Base-by-base conservation (phyloP, 2,797 vertebrate species). In the Eutrigla gurnardus region DNA sequence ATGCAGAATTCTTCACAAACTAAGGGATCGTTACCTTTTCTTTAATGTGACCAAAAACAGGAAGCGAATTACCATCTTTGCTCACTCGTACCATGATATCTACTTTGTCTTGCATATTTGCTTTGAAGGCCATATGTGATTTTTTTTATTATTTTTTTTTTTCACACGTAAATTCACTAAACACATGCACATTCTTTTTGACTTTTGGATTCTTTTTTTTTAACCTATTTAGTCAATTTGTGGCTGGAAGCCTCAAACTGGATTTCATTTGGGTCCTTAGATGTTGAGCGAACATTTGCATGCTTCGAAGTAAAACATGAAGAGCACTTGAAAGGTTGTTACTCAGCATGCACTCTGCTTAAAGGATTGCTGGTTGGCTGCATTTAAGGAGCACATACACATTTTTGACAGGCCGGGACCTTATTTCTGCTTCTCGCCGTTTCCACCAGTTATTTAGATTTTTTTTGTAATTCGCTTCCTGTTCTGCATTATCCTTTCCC, bases 31-130 rank as follows among this genome's bases (percentile, higher is more conserved):
- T 50, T 17, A 73, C 74, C 50, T 78, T 70, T 68, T 25, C 25
- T 25, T 75, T 71, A 79, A 73, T 84, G 81, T 83, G 92, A 93
- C 90, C 89, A 90, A 91, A 91, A 88, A 87, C 90, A 88, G 91
- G 89, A 88, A 92, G 88, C 81, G 45, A 93, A 89, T 93, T 87
- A 85, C 87, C 61, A 7, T 55, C 4, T 11, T 8, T 68, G 71
- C 67, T 14, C 25, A 69, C 53, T 18, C 0, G 0, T 33, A 64
- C 58, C 35, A 47, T 55, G 11, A 62, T 45, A 47, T 55, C 77
- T n/a, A 32, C 45, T 40, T 68, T n/a, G n/a, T n/a, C n/a, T n/a
- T n/a, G n/a, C n/a, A n/a, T n/a, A n/a, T n/a, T n/a, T 54, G 25
- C 50, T 74, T 69, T 15, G 25, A 25, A 25, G 25, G 25, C 57